Conservation (phyloP, 2,888 invertebrate species). For the Chironomus tentans region DNA sequence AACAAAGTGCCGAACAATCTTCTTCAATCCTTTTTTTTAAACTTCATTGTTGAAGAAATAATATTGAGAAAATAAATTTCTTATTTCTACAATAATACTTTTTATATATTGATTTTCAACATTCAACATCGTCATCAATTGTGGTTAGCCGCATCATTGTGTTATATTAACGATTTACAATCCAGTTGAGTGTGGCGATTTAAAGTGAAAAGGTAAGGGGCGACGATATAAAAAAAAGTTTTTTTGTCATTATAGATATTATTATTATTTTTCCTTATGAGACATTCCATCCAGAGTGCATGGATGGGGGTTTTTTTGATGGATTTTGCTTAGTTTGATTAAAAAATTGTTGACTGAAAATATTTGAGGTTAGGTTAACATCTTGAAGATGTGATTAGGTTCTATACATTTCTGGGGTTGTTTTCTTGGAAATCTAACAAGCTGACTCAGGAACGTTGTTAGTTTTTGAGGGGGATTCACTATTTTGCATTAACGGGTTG, state of each 20-base stretch:
- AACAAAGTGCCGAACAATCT: conserved; percentile 19
- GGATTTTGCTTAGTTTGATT: neutral
- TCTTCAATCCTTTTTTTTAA: neutral
- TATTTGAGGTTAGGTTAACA: too few species aligned
- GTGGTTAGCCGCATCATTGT: neutral
- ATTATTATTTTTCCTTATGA: neutral
- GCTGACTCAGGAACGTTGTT: too few species aligned
- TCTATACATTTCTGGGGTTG: too few species aligned
- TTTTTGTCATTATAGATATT: neutral
- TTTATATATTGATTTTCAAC: neutral
- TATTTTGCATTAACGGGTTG: too few species aligned
- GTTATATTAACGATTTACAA: neutral
- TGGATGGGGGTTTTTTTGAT: neutral
- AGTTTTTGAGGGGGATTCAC: too few species aligned
- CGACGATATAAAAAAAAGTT: neutral
- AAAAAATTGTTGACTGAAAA: too few species aligned
- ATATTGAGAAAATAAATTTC: too few species aligned
- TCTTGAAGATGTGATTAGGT: too few species aligned
- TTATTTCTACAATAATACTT: neutral
- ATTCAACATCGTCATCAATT: neutral
- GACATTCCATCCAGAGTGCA: neutral
- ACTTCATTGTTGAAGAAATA: neutral
- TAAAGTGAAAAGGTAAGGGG: conserved; percentile 21
- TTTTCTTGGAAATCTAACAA: too few species aligned
- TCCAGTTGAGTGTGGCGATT: conserved; percentile 7